These are phyloP conservation scores for Rotaria macrura DNA, from an alignment of 2,888 invertebrate genomes.

Conservation along the genomic window DNA sequence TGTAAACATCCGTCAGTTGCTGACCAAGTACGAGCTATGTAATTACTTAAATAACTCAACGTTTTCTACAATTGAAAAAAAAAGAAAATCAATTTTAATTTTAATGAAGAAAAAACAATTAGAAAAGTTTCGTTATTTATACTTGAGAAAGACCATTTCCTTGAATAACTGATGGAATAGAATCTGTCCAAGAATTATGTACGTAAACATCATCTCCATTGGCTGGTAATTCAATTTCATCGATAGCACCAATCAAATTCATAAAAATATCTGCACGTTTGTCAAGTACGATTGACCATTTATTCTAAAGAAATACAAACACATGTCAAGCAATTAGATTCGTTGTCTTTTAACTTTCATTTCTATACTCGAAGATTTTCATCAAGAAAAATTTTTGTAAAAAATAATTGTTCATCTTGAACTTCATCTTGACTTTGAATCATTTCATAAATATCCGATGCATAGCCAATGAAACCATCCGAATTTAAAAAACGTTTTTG, in stretches of 20 bases:
- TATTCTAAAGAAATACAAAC: not conserved
- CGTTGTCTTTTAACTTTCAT: not conserved
- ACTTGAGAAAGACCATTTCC: conserved; percentile 80
- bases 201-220: conserved; percentile 54
- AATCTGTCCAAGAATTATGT: conserved; percentile 59
- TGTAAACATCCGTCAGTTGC: conserved; percentile 57
- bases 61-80: conserved; percentile 49
- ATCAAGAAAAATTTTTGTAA: conserved; percentile 74
- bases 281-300: conserved; percentile 53
- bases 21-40: conserved; percentile 74
- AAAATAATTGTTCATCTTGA: conserved; percentile 71
- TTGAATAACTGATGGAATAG: conserved; percentile 68
- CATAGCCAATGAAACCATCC: conserved; percentile 71
- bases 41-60: conserved; percentile 77
- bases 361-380: conserved; percentile 46
- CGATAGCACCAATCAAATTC: conserved; percentile 76
- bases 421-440: conserved; percentile 55
- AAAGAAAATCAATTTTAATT: not conserved
- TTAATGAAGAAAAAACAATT: too few species aligned
- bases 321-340: too few species aligned
- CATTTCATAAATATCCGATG: conserved; percentile 64
- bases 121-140: not conserved
- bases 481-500: conserved; percentile 79
- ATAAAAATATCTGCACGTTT: conserved; percentile 80
- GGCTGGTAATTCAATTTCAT: conserved; percentile 61